Conservation (phyloP, 1,140 invertebrate species). For the Drosophila bifasciata region DNA sequence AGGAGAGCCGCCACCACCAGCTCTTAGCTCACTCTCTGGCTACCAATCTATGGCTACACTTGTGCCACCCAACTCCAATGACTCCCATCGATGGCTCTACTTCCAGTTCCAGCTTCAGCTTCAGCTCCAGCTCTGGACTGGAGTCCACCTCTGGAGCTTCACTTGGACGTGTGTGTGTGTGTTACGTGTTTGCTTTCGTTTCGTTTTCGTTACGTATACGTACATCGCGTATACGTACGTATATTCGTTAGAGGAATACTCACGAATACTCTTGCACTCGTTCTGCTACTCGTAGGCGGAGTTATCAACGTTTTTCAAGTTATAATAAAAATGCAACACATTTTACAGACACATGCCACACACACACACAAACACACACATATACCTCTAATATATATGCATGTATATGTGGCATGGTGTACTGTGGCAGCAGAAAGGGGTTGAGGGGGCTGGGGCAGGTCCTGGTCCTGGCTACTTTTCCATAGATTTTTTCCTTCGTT, state of each 20-base stretch:
- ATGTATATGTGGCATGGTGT: slow-evolving; percentile 1
- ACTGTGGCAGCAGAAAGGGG: slow-evolving; percentile 20
- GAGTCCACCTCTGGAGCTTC: background rate
- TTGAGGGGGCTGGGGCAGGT: too few relatives aligned
- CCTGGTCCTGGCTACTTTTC: slow-evolving; percentile 69
- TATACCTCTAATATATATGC: slow-evolving; percentile 32
- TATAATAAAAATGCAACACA: slow-evolving; percentile 83
- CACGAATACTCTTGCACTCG: too few relatives aligned
- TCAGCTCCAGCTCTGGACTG: background rate
- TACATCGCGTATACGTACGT: slow-evolving; percentile 61
- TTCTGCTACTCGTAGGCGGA: slow-evolving; percentile 55
- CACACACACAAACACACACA: slow-evolving; percentile 6
- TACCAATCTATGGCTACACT: too few relatives aligned
- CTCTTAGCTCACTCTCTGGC: too few relatives aligned
- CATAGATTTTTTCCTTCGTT: slow-evolving; percentile 82
- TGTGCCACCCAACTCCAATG: too few relatives aligned
- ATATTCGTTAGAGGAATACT: slow-evolving; percentile 75
- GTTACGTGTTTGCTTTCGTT: slow-evolving; percentile 23
- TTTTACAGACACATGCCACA: slow-evolving; percentile 67
- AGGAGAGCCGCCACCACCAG: too few relatives aligned
- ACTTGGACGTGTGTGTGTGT: slow-evolving; percentile 20
- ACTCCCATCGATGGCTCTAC: too few relatives aligned
- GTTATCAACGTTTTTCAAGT: slow-evolving; percentile 84
- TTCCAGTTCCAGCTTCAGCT: slow-evolving; percentile 2
- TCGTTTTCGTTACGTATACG: slow-evolving; percentile 41